phyloP scores from a whole-genome alignment of 2,797 vertebrate genomes.

The Xerus rutilus region DNA sequence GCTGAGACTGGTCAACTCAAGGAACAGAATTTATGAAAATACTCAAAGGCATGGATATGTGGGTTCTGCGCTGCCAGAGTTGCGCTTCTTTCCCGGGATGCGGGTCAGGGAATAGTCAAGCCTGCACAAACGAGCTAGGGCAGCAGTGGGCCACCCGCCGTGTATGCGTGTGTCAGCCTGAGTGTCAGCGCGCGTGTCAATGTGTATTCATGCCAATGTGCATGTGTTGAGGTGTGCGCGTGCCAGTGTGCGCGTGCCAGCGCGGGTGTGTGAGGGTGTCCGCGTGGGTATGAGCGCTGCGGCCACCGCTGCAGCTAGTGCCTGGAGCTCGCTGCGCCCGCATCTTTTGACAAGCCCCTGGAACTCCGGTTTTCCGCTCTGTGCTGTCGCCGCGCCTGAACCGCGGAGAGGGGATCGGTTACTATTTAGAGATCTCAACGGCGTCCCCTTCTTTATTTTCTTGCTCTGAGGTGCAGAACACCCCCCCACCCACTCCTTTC shows the following conservation, averaged over 20 bases:
- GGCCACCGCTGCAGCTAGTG: background rate
- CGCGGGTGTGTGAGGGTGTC: background rate
- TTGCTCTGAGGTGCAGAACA: background rate
- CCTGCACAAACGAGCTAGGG: background rate
- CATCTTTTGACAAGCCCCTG: background rate
- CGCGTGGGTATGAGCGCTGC: background rate
- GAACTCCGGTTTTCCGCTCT: background rate
- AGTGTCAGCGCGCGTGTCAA: background rate
- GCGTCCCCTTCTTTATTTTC: background rate
- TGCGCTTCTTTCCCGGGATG: background rate
- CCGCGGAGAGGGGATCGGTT: background rate
- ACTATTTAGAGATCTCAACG: background rate
- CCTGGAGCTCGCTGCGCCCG: background rate
- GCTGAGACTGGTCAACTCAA: background rate
- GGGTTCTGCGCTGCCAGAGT: background rate
- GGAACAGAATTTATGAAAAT: background rate
- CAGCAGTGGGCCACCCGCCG: background rate
- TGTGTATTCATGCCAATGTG: background rate
- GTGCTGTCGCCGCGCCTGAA: fast-evolving
- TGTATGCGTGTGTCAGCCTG: background rate
- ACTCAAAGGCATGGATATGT: background rate
- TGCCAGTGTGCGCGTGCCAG: background rate
- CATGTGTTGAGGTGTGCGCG: background rate
- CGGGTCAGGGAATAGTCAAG: background rate
- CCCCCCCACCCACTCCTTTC: no score